Evolutionary conservation across 2,113 vertebrate species (phyloP).

Genomic region (Megalops atlanticus): DNA sequence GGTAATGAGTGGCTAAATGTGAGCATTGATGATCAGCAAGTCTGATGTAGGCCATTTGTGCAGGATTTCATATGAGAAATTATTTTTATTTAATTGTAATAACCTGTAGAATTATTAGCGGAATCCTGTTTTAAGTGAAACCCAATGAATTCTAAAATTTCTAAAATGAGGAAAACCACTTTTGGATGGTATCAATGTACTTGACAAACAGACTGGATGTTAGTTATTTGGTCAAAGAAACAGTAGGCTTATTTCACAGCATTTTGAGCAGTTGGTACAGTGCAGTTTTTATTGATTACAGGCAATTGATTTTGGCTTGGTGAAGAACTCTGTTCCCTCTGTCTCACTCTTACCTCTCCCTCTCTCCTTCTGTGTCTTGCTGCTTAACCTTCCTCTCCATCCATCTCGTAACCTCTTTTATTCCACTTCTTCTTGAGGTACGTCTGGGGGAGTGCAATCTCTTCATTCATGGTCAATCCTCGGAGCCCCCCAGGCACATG

Average conservation of each 20-base stretch:
- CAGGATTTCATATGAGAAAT: too few species aligned
- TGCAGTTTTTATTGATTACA: slow-evolving; percentile 80
- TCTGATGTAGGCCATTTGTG: too few species aligned
- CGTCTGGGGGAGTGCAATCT: slow-evolving; percentile 77
- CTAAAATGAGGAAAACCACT: too few species aligned
- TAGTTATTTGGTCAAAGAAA: slow-evolving; percentile 34
- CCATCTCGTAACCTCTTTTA: slow-evolving; percentile 85
- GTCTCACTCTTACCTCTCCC: slow-evolving; percentile 63
- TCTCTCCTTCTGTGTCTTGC: slow-evolving; percentile 65
- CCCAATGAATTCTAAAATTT: too few species aligned
- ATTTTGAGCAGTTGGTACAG: slow-evolving; percentile 74
- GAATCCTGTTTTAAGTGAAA: too few species aligned
- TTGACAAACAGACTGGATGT: slow-evolving; percentile 6
- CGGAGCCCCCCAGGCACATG: slow-evolving; percentile 65
- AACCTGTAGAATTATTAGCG: too few species aligned
- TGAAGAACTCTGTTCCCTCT: slow-evolving; percentile 71
- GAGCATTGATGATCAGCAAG: too few species aligned
- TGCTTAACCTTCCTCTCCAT: slow-evolving; percentile 83
- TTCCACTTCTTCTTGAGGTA: slow-evolving; percentile 85
- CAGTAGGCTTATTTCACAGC: slow-evolving; percentile 4
- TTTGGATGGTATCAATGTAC: too few species aligned
- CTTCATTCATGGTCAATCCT: slow-evolving; percentile 82
- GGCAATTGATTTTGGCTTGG: slow-evolving; percentile 75
- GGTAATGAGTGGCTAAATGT: too few species aligned
- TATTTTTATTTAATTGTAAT: too few species aligned